These are phyloP conservation scores for Oryzias melastigma DNA, from an alignment of 2,113 vertebrate genomes.

Conservation along the genomic window DNA sequence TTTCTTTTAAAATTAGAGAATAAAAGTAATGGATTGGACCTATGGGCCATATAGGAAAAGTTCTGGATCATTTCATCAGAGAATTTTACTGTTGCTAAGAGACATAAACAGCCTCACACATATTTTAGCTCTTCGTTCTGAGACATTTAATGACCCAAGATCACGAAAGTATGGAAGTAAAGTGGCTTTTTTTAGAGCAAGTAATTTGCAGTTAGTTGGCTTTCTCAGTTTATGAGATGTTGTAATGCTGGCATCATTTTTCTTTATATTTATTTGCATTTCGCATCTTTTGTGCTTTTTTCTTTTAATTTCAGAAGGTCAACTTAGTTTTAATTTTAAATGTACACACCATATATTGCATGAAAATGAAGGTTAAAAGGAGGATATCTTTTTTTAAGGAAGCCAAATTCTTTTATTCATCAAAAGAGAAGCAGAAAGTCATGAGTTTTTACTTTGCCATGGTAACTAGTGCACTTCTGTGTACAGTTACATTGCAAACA, in stretches of 20 bases:
- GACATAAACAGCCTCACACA: constrained; percentile 13
- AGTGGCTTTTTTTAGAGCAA: not conserved
- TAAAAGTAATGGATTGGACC: not conserved
- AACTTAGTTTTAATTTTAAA: not conserved
- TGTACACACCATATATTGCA: not conserved
- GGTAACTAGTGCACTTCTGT: no score
- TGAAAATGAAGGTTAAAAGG: not conserved
- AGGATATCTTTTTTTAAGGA: not conserved
- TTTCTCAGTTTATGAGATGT: not conserved
- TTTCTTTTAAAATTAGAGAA: not conserved
- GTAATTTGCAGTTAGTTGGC: not conserved
- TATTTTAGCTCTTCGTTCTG: not conserved
- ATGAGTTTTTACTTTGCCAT: no score
- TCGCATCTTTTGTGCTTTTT: not conserved
- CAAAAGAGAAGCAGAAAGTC: no score
- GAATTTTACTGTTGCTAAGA: constrained; percentile 28
- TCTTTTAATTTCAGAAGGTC: not conserved
- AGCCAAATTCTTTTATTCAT: not conserved
- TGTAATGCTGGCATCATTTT: not conserved
- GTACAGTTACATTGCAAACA: no score
- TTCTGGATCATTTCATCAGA: not conserved
- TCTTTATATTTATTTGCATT: not conserved
- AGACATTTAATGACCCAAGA: constrained; percentile 2
- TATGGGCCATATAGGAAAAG: not conserved
- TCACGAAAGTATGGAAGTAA: constrained; percentile 3